These are phyloP conservation scores for Eupithecia abbreviata DNA, from an alignment of 2,888 invertebrate species.

Conservation along the genomic window DNA sequence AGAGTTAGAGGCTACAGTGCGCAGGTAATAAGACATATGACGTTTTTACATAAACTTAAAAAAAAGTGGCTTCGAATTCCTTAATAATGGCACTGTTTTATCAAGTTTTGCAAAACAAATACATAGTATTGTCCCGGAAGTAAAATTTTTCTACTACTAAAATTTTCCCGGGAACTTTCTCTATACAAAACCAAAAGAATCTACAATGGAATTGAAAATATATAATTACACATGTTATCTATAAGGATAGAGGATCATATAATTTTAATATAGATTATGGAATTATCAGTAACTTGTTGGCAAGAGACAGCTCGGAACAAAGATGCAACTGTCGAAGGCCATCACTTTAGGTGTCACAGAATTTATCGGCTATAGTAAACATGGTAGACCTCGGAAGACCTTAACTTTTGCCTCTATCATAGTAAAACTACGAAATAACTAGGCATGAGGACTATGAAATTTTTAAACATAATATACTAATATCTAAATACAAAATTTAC, in stretches of 20 bases:
- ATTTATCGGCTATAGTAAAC: neutral
- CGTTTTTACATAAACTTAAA: neutral
- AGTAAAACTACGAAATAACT: too few relatives aligned
- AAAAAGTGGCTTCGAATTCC: neutral
- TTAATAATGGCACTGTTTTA: too few relatives aligned
- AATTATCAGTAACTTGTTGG: neutral
- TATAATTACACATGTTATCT: too few relatives aligned
- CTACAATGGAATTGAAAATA: too few relatives aligned
- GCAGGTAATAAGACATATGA: slow-evolving; percentile 72
- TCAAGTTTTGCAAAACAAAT: neutral
- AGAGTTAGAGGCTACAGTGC: slow-evolving; percentile 95
- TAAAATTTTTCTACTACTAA: too few relatives aligned
- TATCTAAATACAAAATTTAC: too few relatives aligned
- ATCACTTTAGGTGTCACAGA: neutral
- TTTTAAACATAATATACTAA: too few relatives aligned
- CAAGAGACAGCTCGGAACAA: neutral
- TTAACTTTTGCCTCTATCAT: neutral
- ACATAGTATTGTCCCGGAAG: neutral
- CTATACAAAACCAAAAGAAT: too few relatives aligned
- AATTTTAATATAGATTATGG: neutral
- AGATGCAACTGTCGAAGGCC: neutral
- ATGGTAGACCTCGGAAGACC: neutral
- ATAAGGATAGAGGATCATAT: too few relatives aligned
- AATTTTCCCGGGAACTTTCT: too few relatives aligned
- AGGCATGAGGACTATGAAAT: too few relatives aligned